Evolutionary conservation across 2,113 vertebrate species (phyloP), one percentile per base, ranked within the genome.

Genomic region (Charadrius vociferus): DNA sequence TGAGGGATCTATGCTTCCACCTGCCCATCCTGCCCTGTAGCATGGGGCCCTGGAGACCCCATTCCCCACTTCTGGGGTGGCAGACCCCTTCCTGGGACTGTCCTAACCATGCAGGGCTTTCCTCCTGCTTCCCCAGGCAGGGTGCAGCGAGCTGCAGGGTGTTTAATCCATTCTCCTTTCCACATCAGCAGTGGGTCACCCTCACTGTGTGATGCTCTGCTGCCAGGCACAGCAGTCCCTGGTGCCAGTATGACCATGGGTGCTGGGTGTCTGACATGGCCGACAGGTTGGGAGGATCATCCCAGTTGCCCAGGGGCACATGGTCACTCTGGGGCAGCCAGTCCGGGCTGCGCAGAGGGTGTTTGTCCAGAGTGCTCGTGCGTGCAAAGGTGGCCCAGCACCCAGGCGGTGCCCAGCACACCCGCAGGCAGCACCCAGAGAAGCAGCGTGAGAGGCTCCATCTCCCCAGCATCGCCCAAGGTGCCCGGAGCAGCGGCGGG

Each of bases 161-260:
- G 19, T 21, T 88, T 67, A 34, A 53, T 66, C 29, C 4, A 0
- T 23, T 45, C 18, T 78, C 3, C 7, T 67, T 82, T 80, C n/a
- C 29, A 5, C 5, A 47, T 12, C 43, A 77, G 37, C 56, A 81
- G 55, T 4, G 0, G 24, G n/a, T 41, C 36, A n/a, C 67, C 56
- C 61, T 53, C 21, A 9, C 39, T 11, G 3, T 53, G 52, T 2
- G 4, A n/a, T n/a, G n/a, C n/a, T n/a, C n/a, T 0, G 1, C 49
- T 37, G 43, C 32, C 1, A 3, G 41, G 36, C 50, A 80, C 27
- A 89, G 43, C 81, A 68, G 32, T 50, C 17, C 24, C 36, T 83
- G 43, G 21, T 80, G 29, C 37, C 37, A 50, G 19, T 4, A 9
- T 41, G 41, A 59, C 49, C 34, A 26, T 65, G 0, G 0, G 53